A percentile compares a stretch with the other conserved stretches of the same genome.
phyloP scores from a whole-genome alignment of 2,888 invertebrate genomes.

The Leptothorax acervorum region DNA sequence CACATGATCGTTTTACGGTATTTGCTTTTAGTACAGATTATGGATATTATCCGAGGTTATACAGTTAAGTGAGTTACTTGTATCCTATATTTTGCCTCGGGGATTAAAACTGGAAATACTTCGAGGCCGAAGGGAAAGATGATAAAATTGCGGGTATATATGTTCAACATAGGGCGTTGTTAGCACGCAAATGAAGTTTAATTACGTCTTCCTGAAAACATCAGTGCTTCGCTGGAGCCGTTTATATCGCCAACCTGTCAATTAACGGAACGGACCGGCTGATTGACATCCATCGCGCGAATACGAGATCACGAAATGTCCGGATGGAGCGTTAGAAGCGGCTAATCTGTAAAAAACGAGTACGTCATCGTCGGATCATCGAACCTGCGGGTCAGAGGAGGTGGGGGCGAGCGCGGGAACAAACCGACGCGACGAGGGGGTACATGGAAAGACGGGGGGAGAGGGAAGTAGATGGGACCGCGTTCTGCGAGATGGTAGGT shows the following conservation, averaged over 20 bases:
- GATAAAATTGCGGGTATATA: constrained; percentile 19
- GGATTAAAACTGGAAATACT: constrained; percentile 29
- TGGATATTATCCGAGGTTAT: constrained; percentile 9
- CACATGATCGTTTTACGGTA: neutral
- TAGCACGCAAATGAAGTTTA: constrained; percentile 52
- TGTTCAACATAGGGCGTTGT: constrained; percentile 31
- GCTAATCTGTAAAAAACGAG: constrained; percentile 42
- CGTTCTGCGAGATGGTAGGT: constrained; percentile 67
- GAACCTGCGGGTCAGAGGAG: constrained; percentile 17
- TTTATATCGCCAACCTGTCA: constrained; percentile 43
- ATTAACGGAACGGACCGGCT: constrained; percentile 36
- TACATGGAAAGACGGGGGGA: neutral
- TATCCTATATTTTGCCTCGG: neutral
- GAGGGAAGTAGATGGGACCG: neutral
- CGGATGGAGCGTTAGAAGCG: constrained; percentile 36
- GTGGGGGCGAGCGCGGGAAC: neutral
- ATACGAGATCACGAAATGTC: constrained; percentile 47
- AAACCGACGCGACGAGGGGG: neutral
- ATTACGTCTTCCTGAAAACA: constrained; percentile 47
- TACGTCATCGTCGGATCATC: constrained; percentile 56
- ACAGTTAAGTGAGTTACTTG: constrained; percentile 2
- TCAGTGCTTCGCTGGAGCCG: constrained; percentile 13
- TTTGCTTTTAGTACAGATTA: constrained; percentile 1
- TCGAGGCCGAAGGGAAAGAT: neutral
- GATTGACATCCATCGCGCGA: constrained; percentile 45